A percentile compares a stretch with the other conserved stretches of the same genome.
Conservation (phyloP, 2,888 invertebrate species). For the Diploptera punctata region DNA sequence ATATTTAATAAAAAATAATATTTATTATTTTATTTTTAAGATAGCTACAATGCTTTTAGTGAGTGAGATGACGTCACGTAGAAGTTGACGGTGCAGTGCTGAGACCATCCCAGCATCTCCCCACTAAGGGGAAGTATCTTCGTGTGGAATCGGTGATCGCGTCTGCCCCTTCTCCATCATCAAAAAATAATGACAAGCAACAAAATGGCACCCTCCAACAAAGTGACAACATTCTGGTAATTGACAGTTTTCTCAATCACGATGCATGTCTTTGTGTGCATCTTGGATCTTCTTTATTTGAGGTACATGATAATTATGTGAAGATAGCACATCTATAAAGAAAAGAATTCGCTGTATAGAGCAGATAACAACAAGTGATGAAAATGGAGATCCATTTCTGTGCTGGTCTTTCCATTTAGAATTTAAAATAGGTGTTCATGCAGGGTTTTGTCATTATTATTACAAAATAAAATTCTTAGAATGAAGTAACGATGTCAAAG, state of each 20-base stretch:
- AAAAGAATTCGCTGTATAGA: slow-evolving; percentile 13
- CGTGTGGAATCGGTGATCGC: slow-evolving; percentile 54
- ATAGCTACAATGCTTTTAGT: too few relatives aligned
- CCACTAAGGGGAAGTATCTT: slow-evolving; percentile 37
- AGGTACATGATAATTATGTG: slow-evolving; percentile 2
- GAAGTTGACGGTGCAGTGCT: slow-evolving; percentile 34
- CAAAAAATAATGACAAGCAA: slow-evolving; percentile 24
- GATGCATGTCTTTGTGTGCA: neutral
- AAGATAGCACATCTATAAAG: slow-evolving; percentile 15
- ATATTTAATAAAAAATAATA: too few relatives aligned
- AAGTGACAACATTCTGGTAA: neutral
- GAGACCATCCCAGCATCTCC: slow-evolving; percentile 24
- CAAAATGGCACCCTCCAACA: slow-evolving; percentile 18
- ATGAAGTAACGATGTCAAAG: too few relatives aligned
- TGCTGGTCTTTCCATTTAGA: slow-evolving; percentile 6
- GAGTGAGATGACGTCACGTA: slow-evolving; percentile 39
- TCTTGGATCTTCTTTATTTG: slow-evolving; percentile 11
- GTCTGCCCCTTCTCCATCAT: slow-evolving; percentile 54
- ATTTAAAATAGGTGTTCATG: too few relatives aligned
- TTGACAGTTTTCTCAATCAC: neutral
- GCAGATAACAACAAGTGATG: neutral
- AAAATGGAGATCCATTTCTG: neutral
- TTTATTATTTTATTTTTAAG: too few relatives aligned
- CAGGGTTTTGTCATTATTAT: too few relatives aligned
- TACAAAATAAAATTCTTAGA: too few relatives aligned